Evolutionary conservation across 2,888 invertebrate species (phyloP), one percentile per base, ranked within the genome.

Genomic region (Sialis lutaria): DNA sequence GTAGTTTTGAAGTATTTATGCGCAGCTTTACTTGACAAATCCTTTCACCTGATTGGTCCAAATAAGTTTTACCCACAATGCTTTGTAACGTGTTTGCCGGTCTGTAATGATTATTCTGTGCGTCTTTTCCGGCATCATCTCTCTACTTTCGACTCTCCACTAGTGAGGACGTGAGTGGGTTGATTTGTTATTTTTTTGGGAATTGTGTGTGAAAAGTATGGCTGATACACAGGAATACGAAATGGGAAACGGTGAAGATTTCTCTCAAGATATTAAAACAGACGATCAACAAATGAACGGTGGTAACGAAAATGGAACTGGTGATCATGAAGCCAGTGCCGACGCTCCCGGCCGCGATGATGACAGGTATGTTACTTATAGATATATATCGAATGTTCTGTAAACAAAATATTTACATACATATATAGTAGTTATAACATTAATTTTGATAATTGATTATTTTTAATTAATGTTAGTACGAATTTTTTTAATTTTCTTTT

Each of bases 331-430:
- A 57, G 60, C 62, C 33, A 77, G 77, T 66, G 79, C 79, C 55
- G 82, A 82, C 68, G 79, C 78, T 55, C 77, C 82, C 50, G 79
- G 79, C 61, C 79, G 82, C 62, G 84, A 84, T 70, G 85, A 85
- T 68, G 85, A 82, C 74, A 81, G 81, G 82, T 82, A 78, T 63
- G 65, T 59, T 43, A 46, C 47, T 48, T 45, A 13, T 42, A 31
- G 10, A 31, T 42, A 31, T 42, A n/a, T 31, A 31, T 10, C 8
- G 10, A 22, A 42, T 42, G 5, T 31, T 31, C 32, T 42, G 42
- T 31, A 22, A 22, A 22, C 22, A 22, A 22, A 22, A 22, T 22
- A 22, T 22, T 22, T 22, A 22, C 22, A 22, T 22, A 22, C 22
- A 22, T 22, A 22, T 22, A 22, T 22, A 22, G 22, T 22, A 22